These are phyloP conservation scores for Eristalinus aeneus DNA, from an alignment of 2,888 invertebrate species.

Conservation along the genomic window DNA sequence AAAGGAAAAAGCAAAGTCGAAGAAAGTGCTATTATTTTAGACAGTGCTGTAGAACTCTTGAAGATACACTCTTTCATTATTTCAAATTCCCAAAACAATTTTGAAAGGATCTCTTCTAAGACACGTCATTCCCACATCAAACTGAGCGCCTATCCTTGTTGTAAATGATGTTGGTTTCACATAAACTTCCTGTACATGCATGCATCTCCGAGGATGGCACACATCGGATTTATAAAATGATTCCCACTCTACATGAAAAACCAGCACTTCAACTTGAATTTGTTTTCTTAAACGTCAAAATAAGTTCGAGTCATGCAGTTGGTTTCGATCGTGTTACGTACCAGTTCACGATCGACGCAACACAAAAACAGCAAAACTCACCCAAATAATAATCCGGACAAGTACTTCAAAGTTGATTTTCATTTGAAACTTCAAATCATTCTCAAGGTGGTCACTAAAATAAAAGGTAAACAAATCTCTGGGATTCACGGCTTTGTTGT, in stretches of 20 bases:
- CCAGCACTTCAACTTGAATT: not conserved
- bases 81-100: too few relatives aligned
- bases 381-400: not conserved
- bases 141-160: too few relatives aligned
- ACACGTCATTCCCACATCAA: too few relatives aligned
- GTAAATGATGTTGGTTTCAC: too few relatives aligned
- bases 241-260: not conserved
- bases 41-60: too few relatives aligned
- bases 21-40: too few relatives aligned
- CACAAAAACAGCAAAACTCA: slow-evolving; percentile 13
- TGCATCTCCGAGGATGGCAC: too few relatives aligned
- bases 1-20: too few relatives aligned
- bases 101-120: too few relatives aligned
- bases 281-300: not conserved
- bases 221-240: too few relatives aligned
- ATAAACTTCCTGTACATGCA: too few relatives aligned
- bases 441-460: not conserved
- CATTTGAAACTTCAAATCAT: not conserved
- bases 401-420: slow-evolving; percentile 27
- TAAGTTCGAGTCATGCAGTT: not conserved
- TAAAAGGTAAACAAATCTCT: not conserved
- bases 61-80: too few relatives aligned
- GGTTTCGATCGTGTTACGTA: slow-evolving; percentile 30
- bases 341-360: not conserved
- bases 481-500: slow-evolving; percentile 28